Percentiles rank a stretch among this genome's conserved stretches.
phyloP scores from a whole-genome alignment of 2,797 vertebrate genomes.

The Sebastes oblongus region DNA sequence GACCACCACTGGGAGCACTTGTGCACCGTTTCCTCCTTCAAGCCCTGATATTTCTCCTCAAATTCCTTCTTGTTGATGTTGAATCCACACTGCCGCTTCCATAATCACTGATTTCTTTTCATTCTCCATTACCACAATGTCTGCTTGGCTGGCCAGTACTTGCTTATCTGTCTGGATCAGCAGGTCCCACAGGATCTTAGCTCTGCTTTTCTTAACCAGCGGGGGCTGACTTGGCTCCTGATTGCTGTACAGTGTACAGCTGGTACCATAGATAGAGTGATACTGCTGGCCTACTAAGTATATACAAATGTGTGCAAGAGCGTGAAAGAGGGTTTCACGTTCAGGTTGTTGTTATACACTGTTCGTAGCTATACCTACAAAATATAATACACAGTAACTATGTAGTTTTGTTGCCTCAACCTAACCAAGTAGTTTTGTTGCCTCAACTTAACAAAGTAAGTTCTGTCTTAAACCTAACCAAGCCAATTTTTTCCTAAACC shows the following conservation, averaged over 20 bases:
- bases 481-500: background rate
- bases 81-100: background rate
- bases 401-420: too few relatives aligned
- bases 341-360: background rate
- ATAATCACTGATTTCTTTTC: conserved; percentile 4
- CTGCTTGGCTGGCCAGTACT: conserved; percentile 6
- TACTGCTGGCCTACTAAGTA: background rate
- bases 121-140: conserved; percentile 13
- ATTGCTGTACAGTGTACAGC: background rate
- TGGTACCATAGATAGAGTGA: background rate
- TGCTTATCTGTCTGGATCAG: conserved; percentile 31
- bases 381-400: background rate
- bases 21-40: background rate
- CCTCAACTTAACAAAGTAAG: too few relatives aligned
- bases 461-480: too few relatives aligned
- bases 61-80: conserved; percentile 4
- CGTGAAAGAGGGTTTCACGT: background rate
- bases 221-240: background rate
- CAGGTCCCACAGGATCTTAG: conserved; percentile 12
- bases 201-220: conserved; percentile 1
- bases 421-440: too few relatives aligned
- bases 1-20: background rate
- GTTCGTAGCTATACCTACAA: background rate
- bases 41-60: background rate
- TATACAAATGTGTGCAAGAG: background rate